Base-by-base conservation (phyloP, 2,113 vertebrate genomes). In the Chelonoidis abingdonii region DNA sequence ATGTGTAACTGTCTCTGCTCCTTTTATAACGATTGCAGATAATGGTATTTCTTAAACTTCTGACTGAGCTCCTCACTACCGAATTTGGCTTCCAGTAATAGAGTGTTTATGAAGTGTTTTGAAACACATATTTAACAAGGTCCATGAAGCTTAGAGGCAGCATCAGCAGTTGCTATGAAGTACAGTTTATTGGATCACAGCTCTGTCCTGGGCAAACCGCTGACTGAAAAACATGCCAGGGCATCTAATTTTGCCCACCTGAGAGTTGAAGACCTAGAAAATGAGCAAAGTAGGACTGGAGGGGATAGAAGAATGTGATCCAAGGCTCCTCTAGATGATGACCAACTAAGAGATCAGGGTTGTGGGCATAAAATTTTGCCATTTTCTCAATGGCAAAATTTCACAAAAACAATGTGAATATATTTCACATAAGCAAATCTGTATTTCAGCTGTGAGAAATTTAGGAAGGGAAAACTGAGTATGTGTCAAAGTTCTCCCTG, bases 391-490 rank as follows among this genome's bases (percentile, higher is more conserved):
- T 69, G 24, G 14, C 80, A 89, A 94, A 76, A 57, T 22, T 22
- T 19, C 91, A 38, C 89, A 93, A 78, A 76, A 79, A 57, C 31
- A 38, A 59, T 65, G 29, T 84, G 49, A 21, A 29, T 44, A 10
- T 62, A 44, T 79, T 87, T 94, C 82, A 91, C 44, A 21, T 50
- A 75, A 90, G 78, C 29, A 69, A 93, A 89, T 57, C n/a, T 69
- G 54, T 57, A 72, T 5, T 53, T 82, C 25, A 53, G 80, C 62
- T 84, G 44, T 72, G 54, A 91, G 87, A 89, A 12, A 38, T 50
- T 65, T 75, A 49, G 76, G 65, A 84, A 83, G 83, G 83, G 69
- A 93, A 35, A n/a, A 29, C 29, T n/a, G 49, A 87, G 72, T 19
- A 56, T 75, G 54, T 89, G 41, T 87, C 27, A 84, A 62, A 62